These are phyloP conservation scores for Clamator glandarius DNA, from an alignment of 2,797 vertebrate genomes.

Conservation along the genomic window DNA sequence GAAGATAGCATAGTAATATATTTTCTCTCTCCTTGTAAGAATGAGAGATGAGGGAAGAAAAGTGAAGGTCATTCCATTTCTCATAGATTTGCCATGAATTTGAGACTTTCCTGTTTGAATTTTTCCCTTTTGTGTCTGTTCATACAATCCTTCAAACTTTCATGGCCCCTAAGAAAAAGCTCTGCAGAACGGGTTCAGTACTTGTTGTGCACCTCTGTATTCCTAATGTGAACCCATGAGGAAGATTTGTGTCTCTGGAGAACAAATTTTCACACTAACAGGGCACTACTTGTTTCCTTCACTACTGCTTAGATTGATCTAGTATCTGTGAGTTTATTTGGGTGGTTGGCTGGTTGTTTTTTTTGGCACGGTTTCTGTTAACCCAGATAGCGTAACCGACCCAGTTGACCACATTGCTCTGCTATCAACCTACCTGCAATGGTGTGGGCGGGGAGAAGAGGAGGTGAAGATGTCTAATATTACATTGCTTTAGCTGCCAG, in stretches of 20 bases:
- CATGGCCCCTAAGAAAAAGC: not conserved
- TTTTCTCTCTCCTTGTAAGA: not conserved
- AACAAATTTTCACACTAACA: not conserved
- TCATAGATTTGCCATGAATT: not conserved
- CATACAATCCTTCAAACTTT: not conserved
- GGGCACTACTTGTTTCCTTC: not conserved
- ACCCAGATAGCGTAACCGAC: not conserved
- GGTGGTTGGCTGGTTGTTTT: not conserved
- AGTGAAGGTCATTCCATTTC: not conserved
- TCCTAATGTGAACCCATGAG: not conserved
- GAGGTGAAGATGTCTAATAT: not conserved
- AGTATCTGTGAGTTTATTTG: not conserved
- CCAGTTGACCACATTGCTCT: not conserved
- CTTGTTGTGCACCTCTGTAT: not conserved
- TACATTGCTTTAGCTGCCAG: not conserved
- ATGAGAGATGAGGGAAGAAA: not conserved
- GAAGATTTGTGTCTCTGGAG: not conserved
- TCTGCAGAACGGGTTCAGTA: not conserved
- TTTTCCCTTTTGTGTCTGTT: not conserved
- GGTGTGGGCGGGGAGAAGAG: not conserved
- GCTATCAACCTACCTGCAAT: not conserved
- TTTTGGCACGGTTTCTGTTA: not conserved
- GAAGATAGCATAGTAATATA: not conserved
- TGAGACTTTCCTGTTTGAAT: not conserved
- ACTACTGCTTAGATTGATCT: not conserved